Evolutionary conservation across 1,140 invertebrate genomes (phyloP), one percentile per base, ranked within the genome.

Genomic region (Tetramorium simillimum): DNA sequence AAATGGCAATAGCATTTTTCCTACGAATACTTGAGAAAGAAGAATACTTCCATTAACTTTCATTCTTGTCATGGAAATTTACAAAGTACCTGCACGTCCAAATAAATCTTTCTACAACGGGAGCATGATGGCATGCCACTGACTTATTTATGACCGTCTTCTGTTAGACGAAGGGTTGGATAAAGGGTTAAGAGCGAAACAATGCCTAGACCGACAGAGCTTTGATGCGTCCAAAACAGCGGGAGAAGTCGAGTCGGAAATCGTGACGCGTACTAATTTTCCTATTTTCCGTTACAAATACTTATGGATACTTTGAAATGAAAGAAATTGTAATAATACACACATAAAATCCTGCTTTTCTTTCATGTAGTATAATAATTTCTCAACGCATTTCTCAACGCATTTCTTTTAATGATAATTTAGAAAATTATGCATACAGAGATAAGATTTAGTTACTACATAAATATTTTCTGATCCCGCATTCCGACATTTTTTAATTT

Each of bases 111-210:
- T 62, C 69, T 63, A 51, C 72, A 75, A 12, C 60, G 33, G 72
- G 33, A 70, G 53, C 85, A 62, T 51, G 60, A 63, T 53, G 89
- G 53, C 58, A 58, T 63, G 49, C 60, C 65, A 86, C 46, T 89
- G 88, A 89, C 72, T 90, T 92, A 92, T 93, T 92, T 92, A 92
- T 88, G 86, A 85, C 84, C 85, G 40, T 77, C 58, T 82, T 73
- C 21, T 56, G 43, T 10, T 6, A 82, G 75, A 63, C 75, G 56
- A 75, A 58, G 12, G 62, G 62, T 51, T 81, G 62, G 62, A 58
- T 81, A 90, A 92, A 86, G 91, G 90, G 88, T 90, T 89, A 91
- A 89, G 82, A 73, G 73, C 70, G 85, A 90, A 89, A 90, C 88
- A 91, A 90, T 91, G 72, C 63, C 49, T 51, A 49, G 60, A 86